Conservation (phyloP, 2,888 invertebrate genomes). For the Lasioglossum calceatum region DNA sequence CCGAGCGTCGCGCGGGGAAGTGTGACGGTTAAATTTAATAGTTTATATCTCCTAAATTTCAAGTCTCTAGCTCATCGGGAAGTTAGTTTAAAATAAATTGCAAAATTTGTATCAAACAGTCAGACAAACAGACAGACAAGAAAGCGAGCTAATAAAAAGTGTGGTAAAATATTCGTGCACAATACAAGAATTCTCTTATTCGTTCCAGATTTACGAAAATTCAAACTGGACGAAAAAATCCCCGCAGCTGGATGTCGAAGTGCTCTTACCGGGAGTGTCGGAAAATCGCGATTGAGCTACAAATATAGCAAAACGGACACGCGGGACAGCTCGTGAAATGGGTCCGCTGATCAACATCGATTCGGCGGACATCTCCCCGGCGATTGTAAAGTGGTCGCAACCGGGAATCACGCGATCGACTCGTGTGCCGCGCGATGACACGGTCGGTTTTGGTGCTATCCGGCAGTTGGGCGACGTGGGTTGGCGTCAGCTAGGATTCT, state of each 20-base stretch:
- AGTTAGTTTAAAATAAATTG: no score
- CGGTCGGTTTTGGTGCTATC: constrained; percentile 21
- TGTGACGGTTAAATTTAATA: no score
- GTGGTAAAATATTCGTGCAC: neutral
- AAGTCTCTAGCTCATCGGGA: no score
- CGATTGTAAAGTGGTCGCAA: neutral
- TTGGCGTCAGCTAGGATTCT: constrained; percentile 44
- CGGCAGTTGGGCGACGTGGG: neutral
- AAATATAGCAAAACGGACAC: constrained; percentile 6
- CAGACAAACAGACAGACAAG: no score
- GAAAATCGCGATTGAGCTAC: neutral
- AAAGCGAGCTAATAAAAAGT: no score
- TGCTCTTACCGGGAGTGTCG: neutral
- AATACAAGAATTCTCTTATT: no score
- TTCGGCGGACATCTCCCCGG: neutral
- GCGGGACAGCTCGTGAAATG: neutral
- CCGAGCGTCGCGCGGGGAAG: no score
- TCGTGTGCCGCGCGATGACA: neutral
- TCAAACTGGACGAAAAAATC: neutral
- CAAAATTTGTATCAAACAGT: no score
- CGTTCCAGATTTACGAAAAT: neutral
- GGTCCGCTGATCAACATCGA: neutral
- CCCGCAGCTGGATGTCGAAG: neutral
- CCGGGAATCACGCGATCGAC: neutral
- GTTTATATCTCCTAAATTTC: no score